A percentile compares a stretch with the other conserved stretches of the same genome.
Conservation (phyloP, 2,113 vertebrate species). For the Passerina amoena region DNA sequence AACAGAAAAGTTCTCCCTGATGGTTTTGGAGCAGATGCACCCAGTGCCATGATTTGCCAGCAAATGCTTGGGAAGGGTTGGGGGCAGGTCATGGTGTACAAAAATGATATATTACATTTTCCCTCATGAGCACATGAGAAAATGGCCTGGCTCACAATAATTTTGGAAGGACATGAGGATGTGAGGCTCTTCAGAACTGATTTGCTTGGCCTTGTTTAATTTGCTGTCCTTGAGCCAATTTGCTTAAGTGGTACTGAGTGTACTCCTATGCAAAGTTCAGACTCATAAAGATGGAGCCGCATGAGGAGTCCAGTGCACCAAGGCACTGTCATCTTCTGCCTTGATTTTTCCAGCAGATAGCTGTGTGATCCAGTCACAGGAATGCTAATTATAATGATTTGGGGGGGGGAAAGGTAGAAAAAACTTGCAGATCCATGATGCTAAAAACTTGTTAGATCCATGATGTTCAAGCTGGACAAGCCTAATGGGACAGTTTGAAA, state of each 20-base stretch:
- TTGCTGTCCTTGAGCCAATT: background rate
- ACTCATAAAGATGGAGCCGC: background rate
- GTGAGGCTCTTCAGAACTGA: background rate
- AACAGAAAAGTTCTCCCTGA: background rate
- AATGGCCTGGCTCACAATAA: background rate
- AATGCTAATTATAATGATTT: background rate
- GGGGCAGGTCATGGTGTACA: background rate
- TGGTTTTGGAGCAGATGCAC: fast-evolving
- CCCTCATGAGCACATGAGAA: background rate
- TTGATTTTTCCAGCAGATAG: background rate
- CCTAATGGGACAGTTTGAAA: background rate
- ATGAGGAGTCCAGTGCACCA: fast-evolving
- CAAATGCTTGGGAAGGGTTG: background rate
- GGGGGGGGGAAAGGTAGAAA: no score
- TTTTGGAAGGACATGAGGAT: background rate
- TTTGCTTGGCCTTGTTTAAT: background rate
- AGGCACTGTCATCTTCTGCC: background rate
- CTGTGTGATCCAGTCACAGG: fast-evolving
- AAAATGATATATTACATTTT: background rate
- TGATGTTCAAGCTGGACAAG: background rate
- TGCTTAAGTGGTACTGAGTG: background rate
- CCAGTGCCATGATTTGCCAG: fast-evolving
- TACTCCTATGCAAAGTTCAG: background rate
- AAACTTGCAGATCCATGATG: background rate
- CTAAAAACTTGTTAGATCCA: no score